These are phyloP conservation scores for Corvus moneduloides DNA, from an alignment of 2,113 vertebrate genomes.

Conservation along the genomic window DNA sequence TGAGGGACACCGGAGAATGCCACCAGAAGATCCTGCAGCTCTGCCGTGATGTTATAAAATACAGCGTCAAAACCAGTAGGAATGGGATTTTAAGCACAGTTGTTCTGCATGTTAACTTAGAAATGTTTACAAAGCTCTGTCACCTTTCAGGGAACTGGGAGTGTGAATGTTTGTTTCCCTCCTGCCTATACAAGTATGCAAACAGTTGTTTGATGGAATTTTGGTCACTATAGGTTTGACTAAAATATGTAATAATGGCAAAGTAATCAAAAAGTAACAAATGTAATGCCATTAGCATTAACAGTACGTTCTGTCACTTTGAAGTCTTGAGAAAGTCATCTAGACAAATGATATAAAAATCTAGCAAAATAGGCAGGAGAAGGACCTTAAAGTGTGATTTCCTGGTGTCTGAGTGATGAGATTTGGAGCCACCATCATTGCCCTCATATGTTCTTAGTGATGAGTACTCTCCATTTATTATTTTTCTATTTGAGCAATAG, in stretches of 20 bases:
- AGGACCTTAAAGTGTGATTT: neutral
- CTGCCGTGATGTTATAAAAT: constrained; percentile 81
- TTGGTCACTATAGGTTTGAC: neutral
- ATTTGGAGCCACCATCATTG: neutral
- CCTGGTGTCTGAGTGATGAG: neutral
- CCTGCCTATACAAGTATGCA: neutral
- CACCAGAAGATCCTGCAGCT: constrained; percentile 76
- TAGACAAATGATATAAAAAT: neutral
- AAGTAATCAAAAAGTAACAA: neutral
- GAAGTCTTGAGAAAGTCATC: neutral
- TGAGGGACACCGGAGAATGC: constrained; percentile 77
- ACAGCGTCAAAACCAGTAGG: constrained; percentile 88
- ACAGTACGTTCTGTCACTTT: neutral
- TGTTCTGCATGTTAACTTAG: neutral
- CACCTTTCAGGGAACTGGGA: neutral
- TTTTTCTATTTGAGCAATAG: neutral
- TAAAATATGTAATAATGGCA: neutral
- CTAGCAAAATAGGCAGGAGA: neutral
- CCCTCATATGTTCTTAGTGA: neutral
- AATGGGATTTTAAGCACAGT: neutral
- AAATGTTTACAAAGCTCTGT: neutral
- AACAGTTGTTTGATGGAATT: neutral
- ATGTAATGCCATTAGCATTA: neutral
- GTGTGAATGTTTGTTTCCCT: neutral
- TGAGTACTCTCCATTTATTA: neutral